phyloP scores from a whole-genome alignment of 2,113 vertebrate genomes.

The Podilymbus podiceps region DNA sequence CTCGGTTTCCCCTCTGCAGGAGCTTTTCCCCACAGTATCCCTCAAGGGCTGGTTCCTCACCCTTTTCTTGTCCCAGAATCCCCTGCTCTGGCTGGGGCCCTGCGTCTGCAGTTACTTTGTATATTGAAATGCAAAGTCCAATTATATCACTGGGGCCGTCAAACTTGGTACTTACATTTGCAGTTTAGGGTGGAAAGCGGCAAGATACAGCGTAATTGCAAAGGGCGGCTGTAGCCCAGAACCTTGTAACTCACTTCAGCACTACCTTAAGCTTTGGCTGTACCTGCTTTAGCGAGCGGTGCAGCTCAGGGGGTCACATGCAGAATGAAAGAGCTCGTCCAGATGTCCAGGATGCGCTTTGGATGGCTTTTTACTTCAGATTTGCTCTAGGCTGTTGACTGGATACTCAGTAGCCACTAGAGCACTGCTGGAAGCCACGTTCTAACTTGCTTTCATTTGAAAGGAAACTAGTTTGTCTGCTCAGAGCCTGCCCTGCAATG shows the following conservation, averaged over 20 bases:
- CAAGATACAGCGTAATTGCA: fast-evolving
- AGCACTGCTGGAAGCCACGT: background rate
- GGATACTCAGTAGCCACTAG: background rate
- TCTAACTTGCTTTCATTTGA: background rate
- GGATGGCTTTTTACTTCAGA: background rate
- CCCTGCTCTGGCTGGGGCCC: background rate
- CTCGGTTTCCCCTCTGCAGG: background rate
- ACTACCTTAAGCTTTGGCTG: background rate
- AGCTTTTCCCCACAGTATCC: background rate
- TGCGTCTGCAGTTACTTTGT: background rate
- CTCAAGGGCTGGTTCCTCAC: background rate
- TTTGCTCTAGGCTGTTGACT: background rate
- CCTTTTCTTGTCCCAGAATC: too few relatives aligned
- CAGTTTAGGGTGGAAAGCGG: background rate
- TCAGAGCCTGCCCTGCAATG: background rate
- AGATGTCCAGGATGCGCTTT: background rate
- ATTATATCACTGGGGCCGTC: background rate
- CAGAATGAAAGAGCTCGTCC: background rate
- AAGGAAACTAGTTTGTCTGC: background rate
- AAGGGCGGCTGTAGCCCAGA: background rate
- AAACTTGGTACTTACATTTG: background rate
- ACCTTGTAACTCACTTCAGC: background rate
- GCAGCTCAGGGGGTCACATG: background rate
- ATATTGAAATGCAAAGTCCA: background rate
- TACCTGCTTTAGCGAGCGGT: background rate